A percentile compares a stretch with the other conserved stretches of the same genome.
Conservation (phyloP, 2,797 vertebrate genomes). For the Pangasius macronema region DNA sequence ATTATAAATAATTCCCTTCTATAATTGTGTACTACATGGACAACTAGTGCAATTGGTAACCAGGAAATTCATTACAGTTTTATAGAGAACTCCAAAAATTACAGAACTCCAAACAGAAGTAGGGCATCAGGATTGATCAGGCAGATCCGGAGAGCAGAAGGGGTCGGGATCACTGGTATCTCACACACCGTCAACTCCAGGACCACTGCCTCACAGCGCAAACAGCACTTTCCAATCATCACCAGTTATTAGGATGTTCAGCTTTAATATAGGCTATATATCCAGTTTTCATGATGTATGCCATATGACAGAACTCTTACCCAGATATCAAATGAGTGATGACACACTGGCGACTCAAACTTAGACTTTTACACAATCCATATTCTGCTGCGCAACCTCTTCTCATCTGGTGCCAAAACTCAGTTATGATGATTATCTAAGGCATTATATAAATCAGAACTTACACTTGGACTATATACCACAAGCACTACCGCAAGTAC, state of each 20-base stretch:
- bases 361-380: background rate
- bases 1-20: no score
- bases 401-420: background rate
- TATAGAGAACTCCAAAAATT: no score
- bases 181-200: background rate
- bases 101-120: no score
- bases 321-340: background rate
- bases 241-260: background rate
- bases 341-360: background rate
- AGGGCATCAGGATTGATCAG: no score
- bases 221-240: background rate
- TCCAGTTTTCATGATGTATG: background rate
- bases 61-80: no score
- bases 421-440: background rate
- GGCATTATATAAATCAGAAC: background rate
- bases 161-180: background rate
- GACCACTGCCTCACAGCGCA: background rate
- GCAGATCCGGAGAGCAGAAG: no score
- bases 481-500: background rate
- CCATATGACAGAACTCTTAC: background rate
- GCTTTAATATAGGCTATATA: background rate
- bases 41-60: no score
- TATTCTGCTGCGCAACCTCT: no score
- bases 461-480: background rate
- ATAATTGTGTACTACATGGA: no score